A percentile compares a stretch with the other conserved stretches of the same genome.
Evolutionary conservation across 92 coral and sea anemone species (phyloP).

Genomic region (Pocillopora grandis): DNA sequence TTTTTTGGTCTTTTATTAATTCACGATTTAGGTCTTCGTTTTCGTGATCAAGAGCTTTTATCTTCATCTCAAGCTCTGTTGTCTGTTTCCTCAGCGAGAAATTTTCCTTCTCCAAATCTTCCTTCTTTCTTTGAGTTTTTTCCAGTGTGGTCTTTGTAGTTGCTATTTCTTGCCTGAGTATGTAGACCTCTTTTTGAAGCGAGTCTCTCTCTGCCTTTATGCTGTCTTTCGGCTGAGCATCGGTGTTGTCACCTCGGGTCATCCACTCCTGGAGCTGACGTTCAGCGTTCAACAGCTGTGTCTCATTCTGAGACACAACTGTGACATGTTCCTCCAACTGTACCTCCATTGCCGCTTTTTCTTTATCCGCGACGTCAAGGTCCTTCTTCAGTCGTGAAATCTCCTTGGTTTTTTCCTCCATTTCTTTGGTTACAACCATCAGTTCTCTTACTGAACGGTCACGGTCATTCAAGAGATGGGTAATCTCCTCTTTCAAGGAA

Average conservation of each 20-base stretch:
- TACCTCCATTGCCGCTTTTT: constrained; percentile 75
- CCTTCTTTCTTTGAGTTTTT: constrained; percentile 76
- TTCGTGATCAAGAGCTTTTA: constrained; percentile 82
- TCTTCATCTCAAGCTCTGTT: constrained; percentile 75
- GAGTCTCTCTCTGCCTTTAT: constrained; percentile 83
- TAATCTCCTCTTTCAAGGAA: constrained; percentile 67
- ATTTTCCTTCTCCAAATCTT: constrained; percentile 82
- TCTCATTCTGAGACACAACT: constrained; percentile 63
- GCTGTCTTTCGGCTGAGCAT: constrained; percentile 69
- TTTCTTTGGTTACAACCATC: constrained; percentile 42
- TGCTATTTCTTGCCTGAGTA: constrained; percentile 82
- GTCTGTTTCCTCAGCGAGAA: constrained; percentile 69
- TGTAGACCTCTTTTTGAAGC: constrained; percentile 74
- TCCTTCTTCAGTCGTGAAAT: constrained; percentile 60
- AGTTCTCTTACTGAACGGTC: constrained; percentile 74
- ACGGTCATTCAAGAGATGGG: constrained; percentile 62
- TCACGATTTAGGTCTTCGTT: constrained; percentile 95
- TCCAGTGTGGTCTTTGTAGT: constrained; percentile 67
- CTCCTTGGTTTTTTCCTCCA: constrained; percentile 58
- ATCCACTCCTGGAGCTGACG: constrained; percentile 81
- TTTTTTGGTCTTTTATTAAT: constrained; percentile 89
- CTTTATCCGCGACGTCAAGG: constrained; percentile 66
- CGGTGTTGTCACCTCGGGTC: constrained; percentile 73
- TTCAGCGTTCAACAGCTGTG: constrained; percentile 78
- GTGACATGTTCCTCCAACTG: constrained; percentile 74